Evolutionary conservation across 2,113 vertebrate species (phyloP).

Genomic region (Pycnonotus jocosus): DNA sequence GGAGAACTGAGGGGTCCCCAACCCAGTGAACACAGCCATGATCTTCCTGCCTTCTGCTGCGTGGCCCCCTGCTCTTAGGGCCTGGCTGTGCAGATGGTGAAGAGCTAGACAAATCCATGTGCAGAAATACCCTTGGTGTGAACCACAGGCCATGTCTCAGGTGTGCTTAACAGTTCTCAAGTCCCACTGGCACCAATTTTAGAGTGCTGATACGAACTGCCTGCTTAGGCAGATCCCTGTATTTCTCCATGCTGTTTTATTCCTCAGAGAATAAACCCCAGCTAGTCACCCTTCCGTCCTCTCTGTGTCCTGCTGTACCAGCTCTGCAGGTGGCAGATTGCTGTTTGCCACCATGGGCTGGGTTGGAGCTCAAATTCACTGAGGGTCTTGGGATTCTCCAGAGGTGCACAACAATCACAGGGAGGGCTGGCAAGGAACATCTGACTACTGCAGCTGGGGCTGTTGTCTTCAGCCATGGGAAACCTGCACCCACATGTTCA

Average conservation of each 20-base stretch:
- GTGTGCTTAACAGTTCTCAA: neutral
- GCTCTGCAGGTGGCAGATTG: neutral
- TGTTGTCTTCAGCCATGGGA: neutral
- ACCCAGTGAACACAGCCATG: rapidly evolving
- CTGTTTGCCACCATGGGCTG: neutral
- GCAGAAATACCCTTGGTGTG: neutral
- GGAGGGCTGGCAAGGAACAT: neutral
- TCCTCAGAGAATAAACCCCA: neutral
- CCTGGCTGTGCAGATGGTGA: rapidly evolving
- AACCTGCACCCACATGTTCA: neutral
- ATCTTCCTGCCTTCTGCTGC: neutral
- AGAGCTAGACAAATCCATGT: rapidly evolving
- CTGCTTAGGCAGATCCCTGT: neutral
- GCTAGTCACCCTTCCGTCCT: neutral
- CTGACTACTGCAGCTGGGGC: neutral
- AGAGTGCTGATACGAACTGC: neutral
- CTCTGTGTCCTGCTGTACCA: neutral
- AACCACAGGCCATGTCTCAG: neutral
- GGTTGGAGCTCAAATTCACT: neutral
- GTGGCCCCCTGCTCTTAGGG: rapidly evolving
- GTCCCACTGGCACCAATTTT: neutral
- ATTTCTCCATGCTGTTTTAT: neutral
- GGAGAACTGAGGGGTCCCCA: neutral
- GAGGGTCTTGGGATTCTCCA: rapidly evolving
- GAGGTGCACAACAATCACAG: rapidly evolving